These are phyloP conservation scores for Lacerta bilineata DNA, from an alignment of 2,797 vertebrate species.

Conservation along the genomic window DNA sequence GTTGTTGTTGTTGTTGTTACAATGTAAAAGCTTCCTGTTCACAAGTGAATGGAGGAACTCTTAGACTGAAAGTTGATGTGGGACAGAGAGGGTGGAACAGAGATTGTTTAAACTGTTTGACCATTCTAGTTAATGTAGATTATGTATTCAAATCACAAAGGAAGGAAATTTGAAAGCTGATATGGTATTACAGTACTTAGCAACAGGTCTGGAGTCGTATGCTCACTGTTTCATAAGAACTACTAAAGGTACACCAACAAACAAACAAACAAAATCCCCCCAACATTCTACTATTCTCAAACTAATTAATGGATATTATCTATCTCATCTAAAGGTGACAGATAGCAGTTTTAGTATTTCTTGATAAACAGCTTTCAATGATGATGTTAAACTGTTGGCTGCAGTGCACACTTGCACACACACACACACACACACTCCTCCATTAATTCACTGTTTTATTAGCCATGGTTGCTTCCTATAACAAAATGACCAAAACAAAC, in stretches of 20 bases:
- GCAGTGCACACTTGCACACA: background rate
- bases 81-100: background rate
- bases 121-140: background rate
- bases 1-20: background rate
- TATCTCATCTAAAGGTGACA: slow-evolving; percentile 59
- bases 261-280: slow-evolving; percentile 7
- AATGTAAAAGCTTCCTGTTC: background rate
- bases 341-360: slow-evolving; percentile 52
- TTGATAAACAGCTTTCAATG: slow-evolving; percentile 45
- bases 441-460: background rate
- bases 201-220: slow-evolving; percentile 35
- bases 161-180: too few species aligned
- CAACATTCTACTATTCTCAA: slow-evolving; percentile 54
- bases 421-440: background rate
- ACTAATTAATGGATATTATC: slow-evolving; percentile 59
- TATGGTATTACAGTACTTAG: too few species aligned
- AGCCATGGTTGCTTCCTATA: background rate
- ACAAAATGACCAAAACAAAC: background rate
- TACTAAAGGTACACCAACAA: slow-evolving; percentile 50
- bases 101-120: background rate
- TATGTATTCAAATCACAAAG: slow-evolving; percentile 6
- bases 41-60: slow-evolving; percentile 9
- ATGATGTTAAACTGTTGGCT: background rate
- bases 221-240: slow-evolving; percentile 62
- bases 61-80: slow-evolving; percentile 4